A percentile compares a stretch with the other conserved stretches of the same genome.
Conservation (phyloP, 2,888 invertebrate genomes). For the Caenorhabditis imperialis region DNA sequence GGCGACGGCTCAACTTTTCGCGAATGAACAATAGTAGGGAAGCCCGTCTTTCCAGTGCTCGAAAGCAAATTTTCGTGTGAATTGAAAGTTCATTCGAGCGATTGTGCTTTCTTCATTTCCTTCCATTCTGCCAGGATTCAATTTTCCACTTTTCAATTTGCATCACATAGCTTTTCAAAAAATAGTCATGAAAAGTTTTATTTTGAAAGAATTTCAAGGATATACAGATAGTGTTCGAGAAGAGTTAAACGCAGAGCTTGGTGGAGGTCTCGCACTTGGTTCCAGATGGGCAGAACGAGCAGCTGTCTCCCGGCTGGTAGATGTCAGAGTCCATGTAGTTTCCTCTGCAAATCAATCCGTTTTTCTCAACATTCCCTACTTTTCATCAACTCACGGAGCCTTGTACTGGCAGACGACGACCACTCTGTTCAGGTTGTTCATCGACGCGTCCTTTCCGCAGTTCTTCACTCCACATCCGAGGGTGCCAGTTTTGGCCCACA, state of each 20-base stretch:
- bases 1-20: too few relatives aligned
- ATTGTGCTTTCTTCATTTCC: too few relatives aligned
- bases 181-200: too few relatives aligned
- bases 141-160: too few relatives aligned
- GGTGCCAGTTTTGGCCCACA: constrained; percentile 37
- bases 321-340: constrained; percentile 16
- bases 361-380: neutral
- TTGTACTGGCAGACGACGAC: constrained; percentile 56
- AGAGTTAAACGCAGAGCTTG: constrained; percentile 33
- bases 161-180: too few relatives aligned
- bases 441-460: constrained; percentile 30
- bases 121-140: too few relatives aligned
- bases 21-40: too few relatives aligned
- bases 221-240: too few relatives aligned
- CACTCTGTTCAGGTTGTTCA: constrained; percentile 22
- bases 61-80: too few relatives aligned
- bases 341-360: constrained; percentile 13
- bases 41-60: too few relatives aligned
- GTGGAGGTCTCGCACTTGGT: constrained; percentile 25
- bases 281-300: constrained; percentile 30
- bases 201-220: too few relatives aligned
- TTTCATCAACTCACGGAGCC: constrained; percentile 24
- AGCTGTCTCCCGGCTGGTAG: constrained; percentile 28
- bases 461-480: constrained; percentile 54
- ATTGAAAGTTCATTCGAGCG: too few relatives aligned